A percentile compares a stretch with the other conserved stretches of the same genome.
Evolutionary conservation across 2,797 vertebrate species (phyloP).

Genomic region (Pangasius sanitwongsei): DNA sequence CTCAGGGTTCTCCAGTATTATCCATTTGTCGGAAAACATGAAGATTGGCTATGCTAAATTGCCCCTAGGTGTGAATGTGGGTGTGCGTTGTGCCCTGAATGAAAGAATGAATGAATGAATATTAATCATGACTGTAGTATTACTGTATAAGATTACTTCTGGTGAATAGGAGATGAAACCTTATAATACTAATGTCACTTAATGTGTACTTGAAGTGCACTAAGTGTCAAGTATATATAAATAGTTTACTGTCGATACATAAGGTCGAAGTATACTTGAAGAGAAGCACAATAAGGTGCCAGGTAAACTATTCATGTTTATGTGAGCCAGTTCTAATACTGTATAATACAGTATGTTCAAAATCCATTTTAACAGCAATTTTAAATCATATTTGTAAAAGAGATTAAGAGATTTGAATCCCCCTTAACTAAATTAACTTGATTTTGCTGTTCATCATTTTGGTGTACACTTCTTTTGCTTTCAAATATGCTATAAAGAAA

Average conservation of each 20-base stretch:
- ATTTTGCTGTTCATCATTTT: neutral
- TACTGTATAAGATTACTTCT: neutral
- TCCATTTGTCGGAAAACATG: neutral
- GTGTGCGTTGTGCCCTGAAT: neutral
- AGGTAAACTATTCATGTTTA: neutral
- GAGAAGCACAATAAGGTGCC: neutral
- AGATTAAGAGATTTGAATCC: neutral
- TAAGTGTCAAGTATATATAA: constrained; percentile 1
- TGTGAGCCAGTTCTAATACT: neutral
- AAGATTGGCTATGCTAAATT: neutral
- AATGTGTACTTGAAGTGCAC: neutral
- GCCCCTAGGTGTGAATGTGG: neutral
- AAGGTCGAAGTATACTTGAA: neutral
- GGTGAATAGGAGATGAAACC: neutral
- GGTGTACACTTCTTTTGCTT: neutral
- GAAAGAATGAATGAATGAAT: neutral
- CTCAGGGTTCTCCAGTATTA: neutral
- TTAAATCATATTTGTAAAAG: neutral
- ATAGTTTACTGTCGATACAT: neutral
- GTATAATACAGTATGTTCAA: neutral
- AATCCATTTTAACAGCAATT: neutral
- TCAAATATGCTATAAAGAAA: neutral
- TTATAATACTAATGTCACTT: neutral
- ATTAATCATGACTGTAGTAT: neutral
- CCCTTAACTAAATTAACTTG: neutral